Evolutionary conservation across 2,888 invertebrate genomes (phyloP).

Genomic region (Onthophagus sagittarius): DNA sequence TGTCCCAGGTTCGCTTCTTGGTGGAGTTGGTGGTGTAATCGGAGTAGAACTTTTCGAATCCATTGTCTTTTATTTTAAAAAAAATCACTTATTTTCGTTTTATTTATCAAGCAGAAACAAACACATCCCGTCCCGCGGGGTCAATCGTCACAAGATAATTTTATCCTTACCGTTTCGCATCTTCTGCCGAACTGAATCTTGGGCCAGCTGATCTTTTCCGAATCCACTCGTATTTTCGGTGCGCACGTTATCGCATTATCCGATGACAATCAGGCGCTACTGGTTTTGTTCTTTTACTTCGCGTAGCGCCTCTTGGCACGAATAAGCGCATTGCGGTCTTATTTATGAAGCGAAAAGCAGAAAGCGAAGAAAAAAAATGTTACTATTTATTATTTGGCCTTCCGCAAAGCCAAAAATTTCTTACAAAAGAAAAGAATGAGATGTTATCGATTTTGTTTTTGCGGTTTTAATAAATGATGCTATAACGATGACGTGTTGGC

Average conservation of each 20-base stretch:
- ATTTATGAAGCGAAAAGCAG: neutral
- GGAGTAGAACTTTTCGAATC: constrained; percentile 13
- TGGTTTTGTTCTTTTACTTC: neutral
- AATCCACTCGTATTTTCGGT: neutral
- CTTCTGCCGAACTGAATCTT: neutral
- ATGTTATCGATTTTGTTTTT: neutral
- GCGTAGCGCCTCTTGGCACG: neutral
- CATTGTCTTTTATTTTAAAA: neutral
- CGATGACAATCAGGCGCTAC: neutral
- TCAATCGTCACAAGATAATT: neutral
- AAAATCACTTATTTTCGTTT: neutral
- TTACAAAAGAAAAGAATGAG: neutral
- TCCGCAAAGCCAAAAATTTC: neutral
- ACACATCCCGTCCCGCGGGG: neutral
- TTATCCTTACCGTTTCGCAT: neutral
- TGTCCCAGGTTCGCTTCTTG: constrained; percentile 20
- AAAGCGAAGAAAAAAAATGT: neutral
- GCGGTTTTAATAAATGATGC: neutral
- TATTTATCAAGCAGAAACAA: neutral
- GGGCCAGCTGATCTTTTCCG: neutral
- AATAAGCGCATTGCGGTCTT: neutral
- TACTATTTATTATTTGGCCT: neutral
- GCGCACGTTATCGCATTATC: neutral
- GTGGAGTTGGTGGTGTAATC: constrained; percentile 21
- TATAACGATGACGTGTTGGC: neutral